phyloP scores from a whole-genome alignment of 2,888 invertebrate species.

The Xestia rhomboidea region DNA sequence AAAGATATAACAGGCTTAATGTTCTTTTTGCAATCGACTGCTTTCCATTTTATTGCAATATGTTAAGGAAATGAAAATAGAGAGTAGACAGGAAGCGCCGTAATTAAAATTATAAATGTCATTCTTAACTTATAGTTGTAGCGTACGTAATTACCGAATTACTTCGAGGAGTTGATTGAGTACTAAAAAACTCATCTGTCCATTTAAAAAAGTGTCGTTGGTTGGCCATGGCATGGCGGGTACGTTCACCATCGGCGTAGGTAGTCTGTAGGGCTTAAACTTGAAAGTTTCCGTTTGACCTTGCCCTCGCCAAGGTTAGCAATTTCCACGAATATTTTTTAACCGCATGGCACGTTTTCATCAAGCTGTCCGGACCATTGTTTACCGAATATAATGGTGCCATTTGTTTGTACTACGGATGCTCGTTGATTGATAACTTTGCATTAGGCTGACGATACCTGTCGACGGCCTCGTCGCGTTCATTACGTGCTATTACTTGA shows the following conservation, averaged over 20 bases:
- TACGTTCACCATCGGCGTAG: constrained; percentile 55
- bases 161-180: constrained; percentile 7
- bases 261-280: constrained; percentile 69
- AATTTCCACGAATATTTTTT: constrained; percentile 72
- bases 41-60: constrained; percentile 50
- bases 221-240: constrained; percentile 63
- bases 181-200: constrained; percentile 31
- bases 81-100: constrained; percentile 26
- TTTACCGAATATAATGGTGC: constrained; percentile 66
- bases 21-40: constrained; percentile 43
- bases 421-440: constrained; percentile 61
- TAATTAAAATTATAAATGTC: constrained; percentile 42
- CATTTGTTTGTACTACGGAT: constrained; percentile 54
- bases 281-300: constrained; percentile 82
- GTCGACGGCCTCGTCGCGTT: constrained; percentile 21
- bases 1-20: constrained; percentile 44
- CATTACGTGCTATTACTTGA: constrained; percentile 16
- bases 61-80: constrained; percentile 35
- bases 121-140: constrained; percentile 20
- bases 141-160: constrained; percentile 30
- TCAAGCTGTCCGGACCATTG: constrained; percentile 70
- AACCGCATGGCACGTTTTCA: constrained; percentile 65
- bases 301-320: constrained; percentile 78
- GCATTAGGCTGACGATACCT: constrained; percentile 9
- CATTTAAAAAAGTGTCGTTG: constrained; percentile 42